Percentiles rank a stretch among this genome's conserved stretches.
Evolutionary conservation across 2,888 invertebrate genomes (phyloP).

Genomic region (Pristionchus entomophagus): DNA sequence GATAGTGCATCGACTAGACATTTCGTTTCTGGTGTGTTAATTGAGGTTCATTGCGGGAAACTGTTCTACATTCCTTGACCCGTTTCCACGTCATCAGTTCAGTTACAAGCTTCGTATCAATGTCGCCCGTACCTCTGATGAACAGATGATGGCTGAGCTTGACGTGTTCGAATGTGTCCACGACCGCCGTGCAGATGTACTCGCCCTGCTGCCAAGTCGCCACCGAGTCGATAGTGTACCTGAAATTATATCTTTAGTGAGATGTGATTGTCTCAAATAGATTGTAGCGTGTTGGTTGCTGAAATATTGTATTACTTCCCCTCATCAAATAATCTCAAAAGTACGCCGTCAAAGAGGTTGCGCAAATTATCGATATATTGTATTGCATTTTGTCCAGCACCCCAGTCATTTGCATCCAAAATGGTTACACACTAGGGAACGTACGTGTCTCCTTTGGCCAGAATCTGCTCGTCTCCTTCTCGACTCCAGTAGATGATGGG

Average conservation of each 20-base stretch:
- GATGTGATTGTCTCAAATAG: not conserved
- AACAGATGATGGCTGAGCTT: constrained; percentile 66
- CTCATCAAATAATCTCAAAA: no score
- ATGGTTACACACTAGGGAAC: no score
- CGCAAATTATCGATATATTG: not conserved
- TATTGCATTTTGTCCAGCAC: no score
- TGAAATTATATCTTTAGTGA: constrained; percentile 48
- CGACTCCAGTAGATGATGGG: constrained; percentile 69
- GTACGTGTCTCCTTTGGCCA: constrained; percentile 67
- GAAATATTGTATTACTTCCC: no score
- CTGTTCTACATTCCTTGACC: no score
- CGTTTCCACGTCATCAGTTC: no score
- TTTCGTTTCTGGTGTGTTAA: no score
- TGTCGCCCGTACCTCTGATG: constrained; percentile 62
- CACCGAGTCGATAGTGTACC: constrained; percentile 67
- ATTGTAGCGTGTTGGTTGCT: no score
- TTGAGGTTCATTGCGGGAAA: no score
- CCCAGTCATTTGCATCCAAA: no score
- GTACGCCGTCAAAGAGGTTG: no score
- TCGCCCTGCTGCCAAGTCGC: constrained; percentile 69
- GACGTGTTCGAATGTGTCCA: constrained; percentile 66
- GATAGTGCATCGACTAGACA: no score
- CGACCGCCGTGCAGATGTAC: constrained; percentile 71
- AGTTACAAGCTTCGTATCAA: not conserved
- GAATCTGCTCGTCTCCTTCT: constrained; percentile 62